Percentiles rank a stretch among this genome's conserved stretches.
phyloP scores from a whole-genome alignment of 2,888 invertebrate genomes.

The Hypena proboscidalis region DNA sequence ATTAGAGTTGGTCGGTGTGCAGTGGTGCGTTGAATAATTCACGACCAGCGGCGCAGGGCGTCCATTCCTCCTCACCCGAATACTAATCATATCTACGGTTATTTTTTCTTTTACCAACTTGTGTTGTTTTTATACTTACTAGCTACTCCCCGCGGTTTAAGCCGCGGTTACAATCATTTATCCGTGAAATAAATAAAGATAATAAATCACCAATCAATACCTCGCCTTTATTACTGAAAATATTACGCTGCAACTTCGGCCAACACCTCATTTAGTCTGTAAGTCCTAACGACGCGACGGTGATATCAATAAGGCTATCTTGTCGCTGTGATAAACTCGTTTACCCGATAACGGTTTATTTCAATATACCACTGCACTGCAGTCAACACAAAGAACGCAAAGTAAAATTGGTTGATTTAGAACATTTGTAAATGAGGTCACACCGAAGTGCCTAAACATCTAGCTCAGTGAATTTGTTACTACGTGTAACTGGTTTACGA shows the following conservation, averaged over 20 bases:
- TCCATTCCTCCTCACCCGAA: conserved; percentile 53
- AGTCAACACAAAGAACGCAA: conserved; percentile 2
- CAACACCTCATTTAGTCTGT: conserved; percentile 5
- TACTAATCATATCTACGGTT: conserved; percentile 55
- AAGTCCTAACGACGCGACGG: conserved; percentile 15
- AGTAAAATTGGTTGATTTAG: conserved; percentile 1
- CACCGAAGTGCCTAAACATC: conserved; percentile 3
- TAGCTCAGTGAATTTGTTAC: conserved; percentile 14
- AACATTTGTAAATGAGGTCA: conserved; percentile 11
- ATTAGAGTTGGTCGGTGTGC: conserved; percentile 52
- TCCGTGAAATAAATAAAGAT: too few species aligned
- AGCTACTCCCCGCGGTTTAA: too few species aligned
- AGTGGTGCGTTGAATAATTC: conserved; percentile 64
- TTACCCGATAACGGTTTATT: conserved; percentile 19
- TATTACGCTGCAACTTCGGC: too few species aligned
- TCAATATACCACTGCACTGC: conserved; percentile 21
- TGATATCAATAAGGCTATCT: conserved; percentile 19
- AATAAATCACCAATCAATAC: too few species aligned
- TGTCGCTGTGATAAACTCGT: conserved; percentile 21
- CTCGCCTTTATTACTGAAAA: too few species aligned
- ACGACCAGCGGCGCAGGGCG: conserved; percentile 49
- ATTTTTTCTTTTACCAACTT: conserved; percentile 43
- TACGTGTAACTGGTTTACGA: conserved; percentile 25
- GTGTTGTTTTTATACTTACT: conserved; percentile 20
- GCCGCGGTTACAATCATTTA: too few species aligned